Conservation (phyloP, 2,888 invertebrate species). For the Apamea monoglypha region DNA sequence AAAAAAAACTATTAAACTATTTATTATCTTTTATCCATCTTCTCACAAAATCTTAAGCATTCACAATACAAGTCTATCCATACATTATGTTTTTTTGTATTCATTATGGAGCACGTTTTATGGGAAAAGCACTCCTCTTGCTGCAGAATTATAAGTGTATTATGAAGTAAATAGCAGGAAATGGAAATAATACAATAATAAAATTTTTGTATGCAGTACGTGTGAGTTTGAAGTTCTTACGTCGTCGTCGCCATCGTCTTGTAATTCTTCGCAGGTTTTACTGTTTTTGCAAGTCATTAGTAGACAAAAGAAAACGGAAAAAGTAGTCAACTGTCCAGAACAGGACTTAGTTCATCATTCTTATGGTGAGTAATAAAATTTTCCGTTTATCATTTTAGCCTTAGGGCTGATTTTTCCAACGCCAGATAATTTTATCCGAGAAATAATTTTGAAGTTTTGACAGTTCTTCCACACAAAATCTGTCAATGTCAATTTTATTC, state of each 20-base stretch:
- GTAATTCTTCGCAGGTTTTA: not conserved
- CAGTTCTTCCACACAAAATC: no score
- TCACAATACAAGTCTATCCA: no score
- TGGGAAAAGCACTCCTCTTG: not conserved
- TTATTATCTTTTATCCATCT: constrained; percentile 29
- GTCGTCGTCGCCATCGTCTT: not conserved
- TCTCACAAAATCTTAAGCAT: no score
- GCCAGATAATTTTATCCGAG: no score
- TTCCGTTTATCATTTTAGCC: not conserved
- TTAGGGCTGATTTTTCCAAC: no score
- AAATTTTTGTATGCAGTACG: not conserved
- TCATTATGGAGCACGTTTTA: constrained; percentile 1
- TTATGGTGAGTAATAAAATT: not conserved
- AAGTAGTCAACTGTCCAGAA: no score
- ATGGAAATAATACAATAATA: not conserved
- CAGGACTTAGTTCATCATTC: not conserved
- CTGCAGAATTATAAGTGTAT: constrained; percentile 2
- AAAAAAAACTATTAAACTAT: not conserved
- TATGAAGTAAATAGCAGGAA: not conserved
- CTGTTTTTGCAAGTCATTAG: no score
- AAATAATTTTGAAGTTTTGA: no score
- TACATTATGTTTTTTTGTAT: not conserved
- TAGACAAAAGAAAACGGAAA: not conserved
- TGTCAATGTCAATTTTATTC: no score
- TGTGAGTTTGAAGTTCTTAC: not conserved